Conservation (phyloP, 2,888 invertebrate genomes). For the Tipula lateralis region DNA sequence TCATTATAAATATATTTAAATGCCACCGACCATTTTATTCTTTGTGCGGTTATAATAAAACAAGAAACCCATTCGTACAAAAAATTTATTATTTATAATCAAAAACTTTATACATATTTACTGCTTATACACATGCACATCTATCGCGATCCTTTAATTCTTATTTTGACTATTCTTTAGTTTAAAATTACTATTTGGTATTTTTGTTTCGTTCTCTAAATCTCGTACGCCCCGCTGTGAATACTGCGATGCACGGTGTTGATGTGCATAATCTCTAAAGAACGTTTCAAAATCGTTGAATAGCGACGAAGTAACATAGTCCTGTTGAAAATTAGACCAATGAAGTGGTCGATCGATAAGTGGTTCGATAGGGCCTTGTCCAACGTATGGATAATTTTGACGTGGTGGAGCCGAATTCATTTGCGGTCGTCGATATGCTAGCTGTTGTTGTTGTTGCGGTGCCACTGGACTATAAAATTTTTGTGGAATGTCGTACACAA, state of each 20-base stretch:
- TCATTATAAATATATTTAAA: neutral
- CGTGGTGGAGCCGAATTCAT: neutral
- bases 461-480: neutral
- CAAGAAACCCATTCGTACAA: neutral
- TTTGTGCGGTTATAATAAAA: neutral
- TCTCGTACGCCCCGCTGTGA: neutral
- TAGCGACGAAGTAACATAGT: neutral
- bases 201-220: neutral
- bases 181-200: neutral
- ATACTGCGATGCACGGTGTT: neutral
- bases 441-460: neutral
- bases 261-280: neutral
- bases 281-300: conserved; percentile 12
- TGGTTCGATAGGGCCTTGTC: neutral
- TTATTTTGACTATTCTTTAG: neutral
- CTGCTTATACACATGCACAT: neutral
- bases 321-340: neutral
- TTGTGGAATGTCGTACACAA: neutral
- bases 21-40: too few relatives aligned
- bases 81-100: neutral
- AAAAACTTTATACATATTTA: neutral
- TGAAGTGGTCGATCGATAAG: neutral
- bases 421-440: neutral
- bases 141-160: neutral
- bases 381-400: neutral